Evolutionary conservation across 1,140 invertebrate genomes (phyloP).

Genomic region (Tachypleus tridentatus): DNA sequence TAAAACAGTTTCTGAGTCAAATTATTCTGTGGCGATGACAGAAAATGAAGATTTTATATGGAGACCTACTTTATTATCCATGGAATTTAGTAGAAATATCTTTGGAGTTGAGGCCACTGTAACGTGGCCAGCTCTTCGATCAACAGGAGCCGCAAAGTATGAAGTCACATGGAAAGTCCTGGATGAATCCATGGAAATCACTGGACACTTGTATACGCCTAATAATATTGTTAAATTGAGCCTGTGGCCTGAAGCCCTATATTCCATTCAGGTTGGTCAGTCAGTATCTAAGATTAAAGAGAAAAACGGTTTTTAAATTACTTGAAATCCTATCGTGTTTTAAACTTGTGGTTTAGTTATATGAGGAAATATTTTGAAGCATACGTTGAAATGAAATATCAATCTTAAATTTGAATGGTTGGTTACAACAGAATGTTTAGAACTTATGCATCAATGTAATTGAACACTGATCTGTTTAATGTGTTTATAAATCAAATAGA

Average conservation of each 20-base stretch:
- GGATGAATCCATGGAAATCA: constrained; percentile 52
- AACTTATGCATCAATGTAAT: too few species aligned
- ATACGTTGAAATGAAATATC: too few species aligned
- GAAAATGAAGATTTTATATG: constrained; percentile 4
- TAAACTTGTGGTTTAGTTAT: too few species aligned
- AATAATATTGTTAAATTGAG: constrained; percentile 60
- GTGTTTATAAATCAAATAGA: too few species aligned
- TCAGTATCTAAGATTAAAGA: too few species aligned
- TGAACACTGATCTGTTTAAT: too few species aligned
- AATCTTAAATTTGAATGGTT: too few species aligned
- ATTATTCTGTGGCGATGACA: neutral
- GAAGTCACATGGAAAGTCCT: constrained; percentile 70
- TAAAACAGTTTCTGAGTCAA: neutral
- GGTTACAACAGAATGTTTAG: too few species aligned
- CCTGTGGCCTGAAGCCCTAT: constrained; percentile 62
- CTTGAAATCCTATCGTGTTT: too few species aligned
- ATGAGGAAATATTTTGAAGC: too few species aligned
- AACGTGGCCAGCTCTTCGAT: constrained; percentile 23
- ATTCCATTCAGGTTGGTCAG: constrained; percentile 54
- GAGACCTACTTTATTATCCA: constrained; percentile 12
- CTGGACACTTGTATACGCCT: constrained; percentile 67
- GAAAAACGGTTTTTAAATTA: too few species aligned
- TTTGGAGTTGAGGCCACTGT: constrained; percentile 21
- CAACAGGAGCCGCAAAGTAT: constrained; percentile 41
- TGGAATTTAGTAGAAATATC: constrained; percentile 4